Evolutionary conservation across 2,113 vertebrate species (phyloP), one percentile per base, ranked within the genome.

Genomic region (Ornithorhynchus anatinus): DNA sequence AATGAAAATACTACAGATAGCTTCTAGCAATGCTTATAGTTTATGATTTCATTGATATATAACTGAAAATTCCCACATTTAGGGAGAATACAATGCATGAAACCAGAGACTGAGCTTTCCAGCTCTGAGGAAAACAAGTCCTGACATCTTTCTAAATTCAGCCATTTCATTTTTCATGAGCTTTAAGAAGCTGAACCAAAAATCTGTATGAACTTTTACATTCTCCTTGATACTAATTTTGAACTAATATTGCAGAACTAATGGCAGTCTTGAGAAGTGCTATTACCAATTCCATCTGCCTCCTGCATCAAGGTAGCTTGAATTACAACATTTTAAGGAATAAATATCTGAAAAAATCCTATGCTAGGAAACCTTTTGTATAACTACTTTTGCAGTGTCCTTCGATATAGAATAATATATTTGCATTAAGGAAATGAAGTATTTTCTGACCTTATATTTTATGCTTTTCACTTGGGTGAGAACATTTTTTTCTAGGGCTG

Each of bases 201-300:
- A 62, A 61, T 68, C 57, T 56, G 38, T 48, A 70, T 68, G 20
- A 87, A 47, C 71, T 71, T n/a, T 83, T 63, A 60, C 25, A 69
- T 61, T 80, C 56, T 62, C 60, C 4, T 73, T 59, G 50, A 54
- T 72, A 82, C 58, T 20, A 80, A 75, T 81, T 81, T 69, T 82
- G 38, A 74, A 35, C 36, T 73, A 75, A 80, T 79, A 54, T 43
- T 75, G 75, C 73, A 63, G 50, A 86, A 78, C 81, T 80, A 84
- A 80, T 74, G 64, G 60, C 59, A 76, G 58, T 64, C 65, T 80
- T 54, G 60, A 80, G 76, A 75, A 38, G 71, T 31, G 5, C 59
- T 44, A 40, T 64, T 64, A 85, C 60, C 70, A 75, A 73, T 82
- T 69, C 70, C 81, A 75, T 69, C 81, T 85, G 78, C 78, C 76